phyloP scores from a whole-genome alignment of 2,888 invertebrate genomes.

The Caenorhabditis panamensis region DNA sequence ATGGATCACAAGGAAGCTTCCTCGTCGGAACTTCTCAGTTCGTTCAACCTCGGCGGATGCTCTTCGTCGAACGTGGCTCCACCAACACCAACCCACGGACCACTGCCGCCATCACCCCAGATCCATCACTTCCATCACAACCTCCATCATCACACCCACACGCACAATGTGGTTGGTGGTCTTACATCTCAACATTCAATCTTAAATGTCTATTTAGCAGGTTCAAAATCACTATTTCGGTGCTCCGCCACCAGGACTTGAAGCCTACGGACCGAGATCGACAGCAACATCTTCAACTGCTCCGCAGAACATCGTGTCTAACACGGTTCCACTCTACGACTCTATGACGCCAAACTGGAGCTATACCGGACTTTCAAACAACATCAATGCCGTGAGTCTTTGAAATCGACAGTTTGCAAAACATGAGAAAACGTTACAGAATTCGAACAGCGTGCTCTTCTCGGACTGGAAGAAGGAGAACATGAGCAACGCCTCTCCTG shows the following conservation, averaged over 20 bases:
- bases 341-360: slow-evolving; percentile 18
- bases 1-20: slow-evolving; percentile 45
- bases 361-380: slow-evolving; percentile 35
- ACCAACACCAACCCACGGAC: slow-evolving; percentile 19
- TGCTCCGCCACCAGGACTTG: slow-evolving; percentile 34
- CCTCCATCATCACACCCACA: slow-evolving; percentile 66
- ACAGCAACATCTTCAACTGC: slow-evolving; percentile 1
- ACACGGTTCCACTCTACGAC: slow-evolving; percentile 13
- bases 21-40: slow-evolving; percentile 14
- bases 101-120: slow-evolving; percentile 46
- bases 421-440: neutral
- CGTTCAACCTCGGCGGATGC: slow-evolving; percentile 15
- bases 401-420: neutral
- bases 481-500: slow-evolving; percentile 35
- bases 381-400: slow-evolving; percentile 23
- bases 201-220: slow-evolving; percentile 24
- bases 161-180: slow-evolving; percentile 66
- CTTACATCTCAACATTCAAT: neutral
- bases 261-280: slow-evolving; percentile 18
- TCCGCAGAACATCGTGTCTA: neutral
- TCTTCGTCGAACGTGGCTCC: slow-evolving; percentile 4
- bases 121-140: slow-evolving; percentile 65
- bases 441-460: slow-evolving; percentile 30
- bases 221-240: slow-evolving; percentile 62
- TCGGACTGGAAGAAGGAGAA: slow-evolving; percentile 59